Base-by-base conservation (phyloP, 2,888 invertebrate species). In the Dendrolimus pini region DNA sequence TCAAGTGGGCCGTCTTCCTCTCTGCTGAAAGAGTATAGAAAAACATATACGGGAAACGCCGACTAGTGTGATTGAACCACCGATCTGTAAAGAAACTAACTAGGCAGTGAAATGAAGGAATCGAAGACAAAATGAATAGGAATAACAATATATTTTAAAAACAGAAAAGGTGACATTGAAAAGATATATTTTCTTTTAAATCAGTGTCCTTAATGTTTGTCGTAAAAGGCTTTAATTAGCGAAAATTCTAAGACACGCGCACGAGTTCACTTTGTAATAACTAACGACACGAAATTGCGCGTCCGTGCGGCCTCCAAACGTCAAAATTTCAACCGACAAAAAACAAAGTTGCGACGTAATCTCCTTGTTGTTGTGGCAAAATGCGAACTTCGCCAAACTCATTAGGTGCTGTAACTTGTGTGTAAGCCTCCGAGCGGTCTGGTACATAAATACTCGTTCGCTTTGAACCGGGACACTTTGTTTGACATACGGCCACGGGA, bases 361-460 rank as follows among this genome's bases (percentile, higher is more conserved):
- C 70, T 69, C 63, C 68, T 69, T 72, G 70, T 65, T 60, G 65
- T 64, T 66, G 9, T 47, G 47, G 47, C 64, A 59, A 63, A 70
- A 72, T 70, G 69, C 65, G 67, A 69, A 71, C 64, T 74, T 72
- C 65, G 61, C 64, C 65, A 62, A 79, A 80, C 82, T 81, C 80
- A 79, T 81, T 81, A 81, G 69, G 64, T 62, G 68, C 54, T 57
- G 62, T 63, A 67, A 64, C 60, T 67, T 59, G 53, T 56, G 59
- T 56, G 61, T 70, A 66, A 69, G 72, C 65, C 68, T 66, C 61
- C 65, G 59, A 65, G 57, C 68, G 68, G 69, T 69, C 63, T 60
- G 61, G 62, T 70, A 72, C 70, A 68, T 72, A 77, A 66, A 72
- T 69, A 71, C 63, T 52, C 60, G 30, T 30, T 53, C 59, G 63